A percentile compares a stretch with the other conserved stretches of the same genome.
These are phyloP conservation scores for Petroica traversi DNA, from an alignment of 2,113 vertebrate species.

Conservation along the genomic window DNA sequence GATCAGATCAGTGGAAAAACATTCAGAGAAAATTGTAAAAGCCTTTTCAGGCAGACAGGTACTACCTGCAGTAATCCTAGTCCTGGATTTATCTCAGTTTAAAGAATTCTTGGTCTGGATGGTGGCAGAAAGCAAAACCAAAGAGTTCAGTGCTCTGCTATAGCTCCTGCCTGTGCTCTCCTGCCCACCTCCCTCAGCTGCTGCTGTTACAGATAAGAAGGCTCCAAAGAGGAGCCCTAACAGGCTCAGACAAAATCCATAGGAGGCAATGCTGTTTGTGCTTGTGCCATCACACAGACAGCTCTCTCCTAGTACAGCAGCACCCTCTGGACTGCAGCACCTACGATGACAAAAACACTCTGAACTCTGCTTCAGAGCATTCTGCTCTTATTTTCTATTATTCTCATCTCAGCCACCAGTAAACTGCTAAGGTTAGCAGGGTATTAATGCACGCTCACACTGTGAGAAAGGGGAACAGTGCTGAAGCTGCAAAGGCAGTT, in stretches of 20 bases:
- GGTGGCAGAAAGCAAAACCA: not conserved
- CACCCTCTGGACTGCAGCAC: not conserved
- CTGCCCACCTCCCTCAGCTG: not conserved
- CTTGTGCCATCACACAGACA: not conserved
- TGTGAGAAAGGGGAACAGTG: not conserved
- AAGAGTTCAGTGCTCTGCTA: not conserved
- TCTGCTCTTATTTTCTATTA: not conserved
- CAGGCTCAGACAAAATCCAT: not conserved
- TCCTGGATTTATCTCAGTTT: not conserved
- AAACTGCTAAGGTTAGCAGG: not conserved
- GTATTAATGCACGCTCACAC: not conserved
- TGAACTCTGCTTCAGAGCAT: not conserved
- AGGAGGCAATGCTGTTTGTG: not conserved
- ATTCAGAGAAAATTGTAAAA: not conserved
- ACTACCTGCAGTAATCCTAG: not conserved
- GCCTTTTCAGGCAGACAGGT: not conserved
- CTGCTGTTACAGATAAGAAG: not conserved
- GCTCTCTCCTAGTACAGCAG: not conserved
- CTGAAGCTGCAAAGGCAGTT: not conserved
- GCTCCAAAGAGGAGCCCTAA: not conserved
- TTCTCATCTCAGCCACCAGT: not conserved
- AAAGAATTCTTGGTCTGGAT: not conserved
- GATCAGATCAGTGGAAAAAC: not conserved
- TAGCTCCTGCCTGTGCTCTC: not conserved
- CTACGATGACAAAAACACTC: rapidly evolving